phyloP scores from a whole-genome alignment of 2,113 vertebrate genomes.

The Melanerpes aurifrons region DNA sequence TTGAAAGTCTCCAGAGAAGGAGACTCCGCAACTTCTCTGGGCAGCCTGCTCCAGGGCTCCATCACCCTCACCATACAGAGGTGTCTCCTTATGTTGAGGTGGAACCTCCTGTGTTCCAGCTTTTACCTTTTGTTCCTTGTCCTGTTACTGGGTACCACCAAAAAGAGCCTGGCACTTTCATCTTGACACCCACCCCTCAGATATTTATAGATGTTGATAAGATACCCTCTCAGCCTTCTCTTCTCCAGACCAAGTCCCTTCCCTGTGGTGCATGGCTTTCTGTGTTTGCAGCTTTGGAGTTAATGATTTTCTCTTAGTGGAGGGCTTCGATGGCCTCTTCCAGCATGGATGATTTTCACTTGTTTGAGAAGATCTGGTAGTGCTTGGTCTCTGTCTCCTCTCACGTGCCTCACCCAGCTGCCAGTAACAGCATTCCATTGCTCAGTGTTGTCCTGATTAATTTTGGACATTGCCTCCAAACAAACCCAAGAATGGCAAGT shows the following conservation, averaged over 20 bases:
- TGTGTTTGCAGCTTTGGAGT: conserved; percentile 8
- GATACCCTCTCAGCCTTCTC: too few relatives aligned
- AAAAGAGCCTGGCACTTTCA: too few relatives aligned
- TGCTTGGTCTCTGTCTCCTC: conserved; percentile 12
- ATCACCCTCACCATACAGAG: too few relatives aligned
- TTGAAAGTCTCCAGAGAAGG: too few relatives aligned
- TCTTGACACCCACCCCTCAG: too few relatives aligned
- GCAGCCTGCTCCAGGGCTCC: too few relatives aligned
- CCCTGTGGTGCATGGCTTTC: not conserved
- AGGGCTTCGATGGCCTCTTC: not conserved
- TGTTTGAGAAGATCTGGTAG: conserved; percentile 49
- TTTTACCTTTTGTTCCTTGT: too few relatives aligned
- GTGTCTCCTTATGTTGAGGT: too few relatives aligned
- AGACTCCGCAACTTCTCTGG: too few relatives aligned
- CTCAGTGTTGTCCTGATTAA: conserved; percentile 60
- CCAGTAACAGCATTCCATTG: conserved; percentile 50
- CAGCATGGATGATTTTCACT: conserved; percentile 27
- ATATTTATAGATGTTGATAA: too few relatives aligned
- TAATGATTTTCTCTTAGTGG: conserved; percentile 6
- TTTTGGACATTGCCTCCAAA: conserved; percentile 49
- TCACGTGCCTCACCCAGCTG: conserved; percentile 44
- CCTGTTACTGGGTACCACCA: too few relatives aligned
- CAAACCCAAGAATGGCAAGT: conserved; percentile 55
- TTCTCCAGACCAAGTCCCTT: not conserved
- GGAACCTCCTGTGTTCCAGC: too few relatives aligned